phyloP scores from a whole-genome alignment of 2,113 vertebrate genomes.

The Ondatra zibethicus region DNA sequence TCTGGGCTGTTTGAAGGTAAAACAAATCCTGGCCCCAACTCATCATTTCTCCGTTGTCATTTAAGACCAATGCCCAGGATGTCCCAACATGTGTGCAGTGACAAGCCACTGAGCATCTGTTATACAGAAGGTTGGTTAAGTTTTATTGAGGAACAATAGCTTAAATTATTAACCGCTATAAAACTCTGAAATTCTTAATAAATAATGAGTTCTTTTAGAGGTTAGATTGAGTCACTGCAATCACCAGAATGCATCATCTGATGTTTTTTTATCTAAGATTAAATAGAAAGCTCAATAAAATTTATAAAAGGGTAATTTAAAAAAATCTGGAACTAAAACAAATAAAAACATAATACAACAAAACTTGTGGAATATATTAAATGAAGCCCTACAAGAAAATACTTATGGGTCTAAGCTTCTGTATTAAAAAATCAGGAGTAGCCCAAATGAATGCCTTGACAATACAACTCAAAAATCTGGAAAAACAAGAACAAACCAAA shows the following conservation, averaged over 20 bases:
- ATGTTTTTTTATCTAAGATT: constrained; percentile 1
- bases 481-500: neutral
- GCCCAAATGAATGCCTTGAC: neutral
- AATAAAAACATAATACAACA: neutral
- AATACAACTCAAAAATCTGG: neutral
- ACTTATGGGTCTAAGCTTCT: neutral
- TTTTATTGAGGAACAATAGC: neutral
- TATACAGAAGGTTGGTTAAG: constrained; percentile 17
- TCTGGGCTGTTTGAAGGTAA: neutral
- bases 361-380: neutral
- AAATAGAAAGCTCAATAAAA: neutral
- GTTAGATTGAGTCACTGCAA: constrained; percentile 2
- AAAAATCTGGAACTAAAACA: neutral
- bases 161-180: neutral
- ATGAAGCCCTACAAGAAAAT: neutral
- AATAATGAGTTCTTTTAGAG: constrained; percentile 4
- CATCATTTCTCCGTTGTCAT: neutral
- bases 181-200: neutral
- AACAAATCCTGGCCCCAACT: neutral
- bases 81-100: neutral
- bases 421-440: neutral
- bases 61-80: neutral
- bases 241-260: neutral
- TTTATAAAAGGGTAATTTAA: too few relatives aligned
- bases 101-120: neutral